A percentile compares a stretch with the other conserved stretches of the same genome.
These are phyloP conservation scores for Drosophila guanche DNA, from an alignment of 1,140 invertebrate genomes.

Conservation along the genomic window DNA sequence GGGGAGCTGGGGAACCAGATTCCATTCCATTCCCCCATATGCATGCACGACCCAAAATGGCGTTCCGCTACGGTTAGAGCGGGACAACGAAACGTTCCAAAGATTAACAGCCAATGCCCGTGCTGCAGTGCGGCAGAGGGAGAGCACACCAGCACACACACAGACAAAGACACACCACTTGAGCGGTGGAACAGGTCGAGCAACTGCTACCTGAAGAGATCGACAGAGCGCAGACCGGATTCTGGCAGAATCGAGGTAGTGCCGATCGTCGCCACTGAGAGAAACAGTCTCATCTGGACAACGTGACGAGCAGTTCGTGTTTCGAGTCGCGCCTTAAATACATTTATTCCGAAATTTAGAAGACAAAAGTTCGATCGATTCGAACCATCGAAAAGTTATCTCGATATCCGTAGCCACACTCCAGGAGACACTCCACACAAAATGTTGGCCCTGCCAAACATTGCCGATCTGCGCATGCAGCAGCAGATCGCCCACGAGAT, in stretches of 20 bases:
- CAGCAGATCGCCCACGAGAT: slow-evolving; percentile 83
- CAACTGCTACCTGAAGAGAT: slow-evolving; percentile 67
- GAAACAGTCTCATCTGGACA: slow-evolving; percentile 67
- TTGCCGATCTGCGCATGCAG: slow-evolving; percentile 79
- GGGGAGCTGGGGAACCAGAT: slow-evolving; percentile 14
- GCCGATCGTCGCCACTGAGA: slow-evolving; percentile 18
- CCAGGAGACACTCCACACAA: slow-evolving; percentile 15
- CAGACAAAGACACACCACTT: slow-evolving; percentile 22
- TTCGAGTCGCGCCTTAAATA: slow-evolving; percentile 4
- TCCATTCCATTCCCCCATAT: slow-evolving; percentile 3
- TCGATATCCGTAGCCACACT: neutral
- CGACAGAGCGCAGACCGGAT: slow-evolving; percentile 54
- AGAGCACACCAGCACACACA: slow-evolving; percentile 5
- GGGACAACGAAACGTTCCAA: slow-evolving; percentile 36
- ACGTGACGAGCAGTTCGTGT: slow-evolving; percentile 59
- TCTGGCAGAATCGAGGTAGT: slow-evolving; percentile 61
- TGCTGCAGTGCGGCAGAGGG: slow-evolving; percentile 20
- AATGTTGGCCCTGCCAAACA: slow-evolving; percentile 77
- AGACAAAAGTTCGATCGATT: slow-evolving; percentile 4
- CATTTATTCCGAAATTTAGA: slow-evolving; percentile 3
- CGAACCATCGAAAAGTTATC: neutral
- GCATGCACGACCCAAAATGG: slow-evolving; percentile 55
- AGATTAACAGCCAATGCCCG: slow-evolving; percentile 55
- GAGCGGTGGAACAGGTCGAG: slow-evolving; percentile 62
- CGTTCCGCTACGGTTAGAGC: slow-evolving; percentile 35